Evolutionary conservation across 2,888 invertebrate species (phyloP).

Genomic region (Clitarchus hookeri): DNA sequence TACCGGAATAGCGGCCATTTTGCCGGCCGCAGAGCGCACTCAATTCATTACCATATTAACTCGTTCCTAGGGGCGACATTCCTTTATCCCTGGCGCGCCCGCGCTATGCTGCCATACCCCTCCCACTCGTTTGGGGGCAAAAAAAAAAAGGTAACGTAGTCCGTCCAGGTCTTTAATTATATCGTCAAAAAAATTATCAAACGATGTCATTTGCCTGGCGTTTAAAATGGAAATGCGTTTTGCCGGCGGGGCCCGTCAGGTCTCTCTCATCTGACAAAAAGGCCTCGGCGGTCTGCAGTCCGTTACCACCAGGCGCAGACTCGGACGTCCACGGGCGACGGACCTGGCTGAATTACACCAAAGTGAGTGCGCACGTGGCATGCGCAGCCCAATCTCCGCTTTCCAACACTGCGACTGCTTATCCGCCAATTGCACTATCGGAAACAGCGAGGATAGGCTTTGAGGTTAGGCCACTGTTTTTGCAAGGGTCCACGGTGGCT

Average conservation of each 20-base stretch:
- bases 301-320: no score
- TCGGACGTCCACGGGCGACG: no score
- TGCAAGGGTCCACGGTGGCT: no score
- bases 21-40: not conserved
- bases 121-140: not conserved
- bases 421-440: no score
- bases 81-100: not conserved
- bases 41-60: conserved; percentile 25
- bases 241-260: not conserved
- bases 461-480: no score
- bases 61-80: conserved; percentile 14
- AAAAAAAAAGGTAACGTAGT: not conserved
- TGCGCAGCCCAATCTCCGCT: no score
- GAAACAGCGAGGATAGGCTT: no score
- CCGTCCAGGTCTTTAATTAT: conserved; percentile 19
- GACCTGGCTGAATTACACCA: no score
- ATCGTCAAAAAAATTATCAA: conserved; percentile 24
- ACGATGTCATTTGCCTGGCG: conserved; percentile 19
- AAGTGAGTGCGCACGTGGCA: no score
- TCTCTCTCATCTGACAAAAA: not conserved
- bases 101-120: no score
- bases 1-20: conserved; percentile 23
- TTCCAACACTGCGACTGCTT: no score
- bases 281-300: no score
- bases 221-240: conserved; percentile 23